Evolutionary conservation across 2,113 vertebrate species (phyloP).

Genomic region (Sclerurus mexicanus): DNA sequence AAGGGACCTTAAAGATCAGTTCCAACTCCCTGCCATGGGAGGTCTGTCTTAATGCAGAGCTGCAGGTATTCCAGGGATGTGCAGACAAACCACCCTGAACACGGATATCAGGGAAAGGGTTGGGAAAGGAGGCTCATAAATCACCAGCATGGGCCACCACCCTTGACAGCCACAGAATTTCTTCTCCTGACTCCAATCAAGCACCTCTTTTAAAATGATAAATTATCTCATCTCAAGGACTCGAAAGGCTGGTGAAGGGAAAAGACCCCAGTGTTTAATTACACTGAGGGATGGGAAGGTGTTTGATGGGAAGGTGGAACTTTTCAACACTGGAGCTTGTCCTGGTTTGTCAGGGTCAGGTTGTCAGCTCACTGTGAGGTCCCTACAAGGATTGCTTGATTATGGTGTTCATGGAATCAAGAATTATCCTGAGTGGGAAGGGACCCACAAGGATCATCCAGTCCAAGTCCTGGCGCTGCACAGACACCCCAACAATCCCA

Average conservation of each 20-base stretch:
- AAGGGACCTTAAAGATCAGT: background rate
- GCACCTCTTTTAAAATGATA: background rate
- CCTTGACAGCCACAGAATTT: background rate
- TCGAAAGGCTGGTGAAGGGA: background rate
- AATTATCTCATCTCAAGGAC: background rate
- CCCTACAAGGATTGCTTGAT: background rate
- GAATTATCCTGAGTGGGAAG: background rate
- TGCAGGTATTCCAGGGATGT: background rate
- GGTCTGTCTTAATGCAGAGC: background rate
- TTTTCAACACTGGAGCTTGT: background rate
- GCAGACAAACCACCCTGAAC: background rate
- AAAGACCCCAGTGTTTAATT: background rate
- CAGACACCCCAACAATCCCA: background rate
- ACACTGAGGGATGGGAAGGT: background rate
- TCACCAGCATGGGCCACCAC: background rate
- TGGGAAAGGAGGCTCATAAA: background rate
- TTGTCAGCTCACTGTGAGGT: background rate
- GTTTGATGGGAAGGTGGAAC: background rate
- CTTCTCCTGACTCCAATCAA: background rate
- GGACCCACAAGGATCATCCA: background rate
- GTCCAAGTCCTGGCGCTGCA: background rate
- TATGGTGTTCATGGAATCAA: background rate
- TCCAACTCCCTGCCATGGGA: background rate
- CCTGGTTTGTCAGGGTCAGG: background rate
- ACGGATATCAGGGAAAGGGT: background rate